Evolutionary conservation across 2,797 vertebrate species (phyloP), one percentile per base, ranked within the genome.

Genomic region (Centropyge bicolor): DNA sequence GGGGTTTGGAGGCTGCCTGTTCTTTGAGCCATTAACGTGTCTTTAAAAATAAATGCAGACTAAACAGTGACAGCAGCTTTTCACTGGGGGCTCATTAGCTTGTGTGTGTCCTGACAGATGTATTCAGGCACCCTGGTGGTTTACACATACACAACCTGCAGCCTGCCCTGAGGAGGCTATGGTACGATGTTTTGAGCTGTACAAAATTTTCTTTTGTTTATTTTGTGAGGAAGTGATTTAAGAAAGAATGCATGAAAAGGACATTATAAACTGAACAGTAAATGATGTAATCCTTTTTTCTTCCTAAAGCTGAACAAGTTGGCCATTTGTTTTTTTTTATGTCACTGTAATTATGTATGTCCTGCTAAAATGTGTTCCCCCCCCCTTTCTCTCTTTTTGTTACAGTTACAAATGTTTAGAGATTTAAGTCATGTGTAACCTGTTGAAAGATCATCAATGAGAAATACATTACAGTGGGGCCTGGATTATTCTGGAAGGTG

Each of bases 51-150:
- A 72, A 77, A 89, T 88, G 70, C 63, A 85, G 76, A 84, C 86
- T 88, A 83, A 90, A 83, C 59, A 64, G 51, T 76, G 86, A 82
- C 76, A 79, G 83, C 74, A 86, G 60, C 80, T 73, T 71, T 61
- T 62, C 91, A 76, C 78, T 71, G 22, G 86, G 88, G 92, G 80
- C 90, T 94, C 93, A 94, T 95, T 94, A 95, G 60, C 19, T 27
- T 17, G 35, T 67, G 20, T 76, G 49, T 83, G 81, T 75, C 76
- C 27, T 65, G 71, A 74, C 59, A 41, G 51, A 73, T 59, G 27
- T 67, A 54, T 83, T 43, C 41, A 56, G 27, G 56, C 65, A 64
- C 88, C 80, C 84, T 81, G n/a, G 82, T 76, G 78, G 48, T 76
- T 86, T 78, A 68, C 65, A 51, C 43, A 35, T 20, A 72, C 36